Percentiles rank a stretch among this genome's conserved stretches.
phyloP scores from a whole-genome alignment of 2,888 invertebrate genomes.

The Drosophila percnosoma region DNA sequence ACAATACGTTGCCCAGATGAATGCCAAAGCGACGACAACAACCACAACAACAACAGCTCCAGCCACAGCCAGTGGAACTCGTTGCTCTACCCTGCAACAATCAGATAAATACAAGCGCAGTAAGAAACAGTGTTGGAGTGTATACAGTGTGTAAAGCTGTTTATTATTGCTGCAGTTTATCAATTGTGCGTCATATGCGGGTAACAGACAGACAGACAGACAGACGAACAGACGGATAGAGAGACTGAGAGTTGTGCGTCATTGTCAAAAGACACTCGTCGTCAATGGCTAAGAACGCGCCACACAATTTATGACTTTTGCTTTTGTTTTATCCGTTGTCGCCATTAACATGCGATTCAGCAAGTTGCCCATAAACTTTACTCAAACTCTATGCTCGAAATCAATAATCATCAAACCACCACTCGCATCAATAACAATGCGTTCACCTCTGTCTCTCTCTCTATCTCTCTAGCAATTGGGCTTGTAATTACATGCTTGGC shows the following conservation, averaged over 20 bases:
- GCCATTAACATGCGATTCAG: constrained; percentile 53
- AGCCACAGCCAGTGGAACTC: constrained; percentile 59
- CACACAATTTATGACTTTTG: constrained; percentile 47
- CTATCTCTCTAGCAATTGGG: not conserved
- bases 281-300: constrained; percentile 28
- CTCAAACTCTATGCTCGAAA: constrained; percentile 50
- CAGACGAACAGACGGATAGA: not conserved
- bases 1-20: constrained; percentile 82
- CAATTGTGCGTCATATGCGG: constrained; percentile 61
- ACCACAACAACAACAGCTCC: constrained; percentile 63
- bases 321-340: constrained; percentile 37
- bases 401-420: constrained; percentile 44
- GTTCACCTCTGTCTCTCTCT: not conserved
- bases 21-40: constrained; percentile 66
- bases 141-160: constrained; percentile 10
- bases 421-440: constrained; percentile 36
- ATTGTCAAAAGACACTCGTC: constrained; percentile 30
- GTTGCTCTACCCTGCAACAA: constrained; percentile 58
- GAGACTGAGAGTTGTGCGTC: constrained; percentile 49
- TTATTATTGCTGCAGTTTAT: constrained; percentile 63
- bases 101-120: constrained; percentile 11
- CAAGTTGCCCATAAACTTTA: constrained; percentile 62
- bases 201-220: constrained; percentile 4
- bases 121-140: constrained; percentile 6
- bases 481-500: not conserved